Percentiles rank a stretch among this genome's conserved stretches.
Conservation (phyloP, 2,888 invertebrate genomes). For the Rhagonycha lutea region DNA sequence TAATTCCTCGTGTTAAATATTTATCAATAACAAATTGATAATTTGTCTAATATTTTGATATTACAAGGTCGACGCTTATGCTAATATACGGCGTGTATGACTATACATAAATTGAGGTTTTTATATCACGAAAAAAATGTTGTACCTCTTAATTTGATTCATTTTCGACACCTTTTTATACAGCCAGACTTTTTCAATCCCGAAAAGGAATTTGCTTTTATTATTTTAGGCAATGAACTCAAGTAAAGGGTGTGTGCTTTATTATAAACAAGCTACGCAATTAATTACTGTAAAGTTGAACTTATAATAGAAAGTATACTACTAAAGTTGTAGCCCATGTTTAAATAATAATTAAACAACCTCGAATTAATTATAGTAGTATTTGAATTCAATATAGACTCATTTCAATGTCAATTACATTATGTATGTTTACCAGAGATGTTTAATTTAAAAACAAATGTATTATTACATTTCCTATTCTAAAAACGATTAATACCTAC, state of each 20-base stretch:
- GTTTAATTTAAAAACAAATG: neutral
- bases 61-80: neutral
- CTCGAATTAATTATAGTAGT: neutral
- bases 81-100: neutral
- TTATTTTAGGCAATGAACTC: neutral
- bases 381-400: neutral
- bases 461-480: neutral
- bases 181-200: neutral
- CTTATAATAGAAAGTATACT: neutral
- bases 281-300: neutral
- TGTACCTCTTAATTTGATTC: neutral
- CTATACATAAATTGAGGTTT: neutral
- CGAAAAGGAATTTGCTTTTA: neutral
- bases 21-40: neutral
- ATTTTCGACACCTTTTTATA: neutral
- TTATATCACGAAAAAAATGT: neutral
- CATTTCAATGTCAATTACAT: neutral
- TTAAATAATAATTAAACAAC: neutral
- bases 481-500: neutral
- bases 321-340: neutral
- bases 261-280: neutral
- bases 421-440: neutral
- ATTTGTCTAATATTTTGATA: neutral
- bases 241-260: neutral
- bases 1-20: neutral